Base-by-base conservation (phyloP, 2,113 vertebrate genomes). In the Scortum barcoo region DNA sequence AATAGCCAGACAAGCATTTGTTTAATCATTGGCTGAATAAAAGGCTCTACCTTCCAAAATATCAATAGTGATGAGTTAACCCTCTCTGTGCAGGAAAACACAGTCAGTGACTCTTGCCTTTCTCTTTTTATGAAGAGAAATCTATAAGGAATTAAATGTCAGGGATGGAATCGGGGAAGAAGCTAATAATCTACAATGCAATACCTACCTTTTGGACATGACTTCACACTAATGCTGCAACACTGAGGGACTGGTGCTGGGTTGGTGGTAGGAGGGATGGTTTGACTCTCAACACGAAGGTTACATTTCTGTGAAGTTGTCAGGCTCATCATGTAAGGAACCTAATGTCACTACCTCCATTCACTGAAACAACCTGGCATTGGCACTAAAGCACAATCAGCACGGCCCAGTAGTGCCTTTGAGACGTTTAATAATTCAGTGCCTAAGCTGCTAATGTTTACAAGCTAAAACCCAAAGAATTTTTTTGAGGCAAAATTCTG, bases 371-470 rank as follows among this genome's bases (percentile, higher is more conserved):
- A 14, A 73, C 20, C 54, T n/a, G 33, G 12, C 7, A 24, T 48
- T 48, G 30, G 26, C 57, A 33, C 78, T 62, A 36, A 16, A 77
- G 75, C 44, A 40, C 54, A 78, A 54, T 44, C 69, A 38, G 5
- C 3, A 4, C 28, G 51, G 17, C 74, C 57, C 26, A 22, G 4
- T 12, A 20, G 61, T 84, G 83, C 60, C 80, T 88, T 80, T 36
- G 14, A 63, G 77, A 86, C 10, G 28, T 75, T 72, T 56, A 67
- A 61, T 40, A 79, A 62, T 28, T 57, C 63, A 69, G 22, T 57
- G 28, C 87, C 54, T n/a, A 42, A 24, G 38, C 63, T 71, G 57
- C 76, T 62, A 20, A 84, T 73, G 92, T 95, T 94, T 91, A 92
- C 85, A 84, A 12, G 84, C 80, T 84, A 20, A 73, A 86, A 4